Conservation (phyloP, 2,113 vertebrate species). For the Hyla sarda region DNA sequence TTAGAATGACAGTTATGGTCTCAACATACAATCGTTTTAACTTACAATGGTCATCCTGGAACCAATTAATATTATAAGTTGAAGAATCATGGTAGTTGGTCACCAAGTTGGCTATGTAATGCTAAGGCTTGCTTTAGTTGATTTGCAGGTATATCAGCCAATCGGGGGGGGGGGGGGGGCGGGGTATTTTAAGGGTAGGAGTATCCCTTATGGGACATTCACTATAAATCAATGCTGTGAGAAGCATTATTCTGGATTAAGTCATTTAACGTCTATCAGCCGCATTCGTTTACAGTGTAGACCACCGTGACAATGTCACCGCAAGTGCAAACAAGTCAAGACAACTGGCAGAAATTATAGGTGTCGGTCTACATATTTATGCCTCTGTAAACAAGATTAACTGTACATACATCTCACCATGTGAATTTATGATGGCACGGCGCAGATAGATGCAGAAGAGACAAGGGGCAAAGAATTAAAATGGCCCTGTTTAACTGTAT, state of each 20-base stretch:
- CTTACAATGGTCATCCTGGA: too few species aligned
- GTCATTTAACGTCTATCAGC: background rate
- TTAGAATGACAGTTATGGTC: too few species aligned
- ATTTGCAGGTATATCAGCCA: too few species aligned
- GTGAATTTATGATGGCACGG: conserved; percentile 2
- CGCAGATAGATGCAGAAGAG: background rate
- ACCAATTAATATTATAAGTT: too few species aligned
- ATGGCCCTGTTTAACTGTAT: conserved; percentile 31
- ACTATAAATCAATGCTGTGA: background rate
- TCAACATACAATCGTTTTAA: too few species aligned
- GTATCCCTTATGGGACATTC: background rate
- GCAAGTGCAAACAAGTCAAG: background rate
- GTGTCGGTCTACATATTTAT: background rate
- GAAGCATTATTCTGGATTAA: background rate
- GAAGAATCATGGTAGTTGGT: too few species aligned
- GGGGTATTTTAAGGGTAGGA: background rate
- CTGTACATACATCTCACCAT: background rate
- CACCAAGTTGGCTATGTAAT: too few species aligned
- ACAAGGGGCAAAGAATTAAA: conserved; percentile 16
- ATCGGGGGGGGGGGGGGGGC: background rate
- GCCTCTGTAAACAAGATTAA: background rate
- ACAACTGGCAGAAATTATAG: background rate
- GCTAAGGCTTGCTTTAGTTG: background rate
- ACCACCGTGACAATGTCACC: background rate
- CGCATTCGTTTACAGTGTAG: background rate